phyloP scores from a whole-genome alignment of 2,888 invertebrate species.

The Athalia cordata region DNA sequence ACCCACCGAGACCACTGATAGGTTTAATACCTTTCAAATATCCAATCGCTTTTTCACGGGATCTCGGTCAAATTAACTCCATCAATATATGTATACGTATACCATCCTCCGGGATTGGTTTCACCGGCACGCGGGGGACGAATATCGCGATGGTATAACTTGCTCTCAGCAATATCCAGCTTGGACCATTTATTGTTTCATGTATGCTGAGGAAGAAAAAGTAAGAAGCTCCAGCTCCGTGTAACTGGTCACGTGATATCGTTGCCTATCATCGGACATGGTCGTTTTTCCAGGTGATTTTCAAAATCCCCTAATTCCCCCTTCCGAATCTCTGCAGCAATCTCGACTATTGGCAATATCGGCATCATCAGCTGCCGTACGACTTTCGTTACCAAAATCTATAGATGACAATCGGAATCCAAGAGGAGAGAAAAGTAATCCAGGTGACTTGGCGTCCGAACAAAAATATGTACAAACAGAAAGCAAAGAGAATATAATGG shows the following conservation, averaged over 20 bases:
- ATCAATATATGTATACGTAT: neutral
- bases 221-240: neutral
- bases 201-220: neutral
- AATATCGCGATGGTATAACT: constrained; percentile 22
- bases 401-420: no score
- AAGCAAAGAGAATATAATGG: no score
- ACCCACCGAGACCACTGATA: constrained; percentile 61
- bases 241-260: neutral
- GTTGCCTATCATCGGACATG: neutral
- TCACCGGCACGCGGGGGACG: constrained; percentile 1
- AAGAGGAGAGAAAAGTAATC: no score
- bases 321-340: neutral
- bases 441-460: no score
- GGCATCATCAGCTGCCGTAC: no score
- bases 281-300: neutral
- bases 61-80: constrained; percentile 43
- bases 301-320: constrained; percentile 21
- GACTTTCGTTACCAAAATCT: no score
- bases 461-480: no score
- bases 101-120: constrained; percentile 41
- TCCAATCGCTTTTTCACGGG: constrained; percentile 51
- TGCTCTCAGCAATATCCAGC: constrained; percentile 26
- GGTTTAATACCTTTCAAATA: constrained; percentile 61
- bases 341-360: neutral
- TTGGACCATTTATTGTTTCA: constrained; percentile 8